Conservation (phyloP, 2,113 vertebrate species). For the Thryonomys swinderianus region DNA sequence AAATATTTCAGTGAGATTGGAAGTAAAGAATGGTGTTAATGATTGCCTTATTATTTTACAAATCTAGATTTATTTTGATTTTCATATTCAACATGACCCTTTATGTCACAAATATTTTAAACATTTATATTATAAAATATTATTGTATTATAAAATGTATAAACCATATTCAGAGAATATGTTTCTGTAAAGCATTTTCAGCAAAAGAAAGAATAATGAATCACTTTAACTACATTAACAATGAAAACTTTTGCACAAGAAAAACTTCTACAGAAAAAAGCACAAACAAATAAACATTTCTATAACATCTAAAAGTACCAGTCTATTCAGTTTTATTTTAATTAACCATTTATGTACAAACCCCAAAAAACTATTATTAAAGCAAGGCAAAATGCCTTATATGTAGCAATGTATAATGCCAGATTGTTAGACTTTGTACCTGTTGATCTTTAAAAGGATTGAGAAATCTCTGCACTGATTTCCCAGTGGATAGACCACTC, state of each 20-base stretch:
- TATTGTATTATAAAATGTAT: background rate
- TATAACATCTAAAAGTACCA: background rate
- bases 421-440: background rate
- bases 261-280: background rate
- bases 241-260: background rate
- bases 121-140: background rate
- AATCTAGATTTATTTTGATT: background rate
- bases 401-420: background rate
- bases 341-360: background rate
- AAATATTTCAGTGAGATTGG: background rate
- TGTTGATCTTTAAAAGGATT: background rate
- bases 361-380: background rate
- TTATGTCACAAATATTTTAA: background rate
- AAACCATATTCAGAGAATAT: background rate
- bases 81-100: background rate
- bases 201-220: background rate
- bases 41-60: too few relatives aligned
- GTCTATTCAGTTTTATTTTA: background rate
- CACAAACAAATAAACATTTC: background rate
- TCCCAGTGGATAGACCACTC: too few relatives aligned
- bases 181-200: background rate
- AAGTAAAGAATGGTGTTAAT: background rate
- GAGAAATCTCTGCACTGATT: too few relatives aligned
- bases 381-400: background rate
- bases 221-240: background rate